These are phyloP conservation scores for Actenoides hombroni DNA, from an alignment of 2,113 vertebrate species.

Conservation along the genomic window DNA sequence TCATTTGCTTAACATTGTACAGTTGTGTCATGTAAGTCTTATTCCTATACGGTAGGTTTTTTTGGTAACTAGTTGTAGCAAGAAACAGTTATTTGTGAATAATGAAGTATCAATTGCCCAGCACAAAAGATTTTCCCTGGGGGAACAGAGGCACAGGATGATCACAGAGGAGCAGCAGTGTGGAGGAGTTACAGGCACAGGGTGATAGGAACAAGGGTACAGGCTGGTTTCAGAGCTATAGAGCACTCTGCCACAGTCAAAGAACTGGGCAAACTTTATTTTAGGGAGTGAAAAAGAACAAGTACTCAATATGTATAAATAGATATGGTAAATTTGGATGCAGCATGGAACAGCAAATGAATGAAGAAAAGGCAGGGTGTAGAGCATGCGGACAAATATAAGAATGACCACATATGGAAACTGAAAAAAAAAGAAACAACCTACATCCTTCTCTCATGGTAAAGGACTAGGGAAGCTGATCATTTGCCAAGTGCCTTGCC, in stretches of 20 bases:
- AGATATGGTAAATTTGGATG: neutral
- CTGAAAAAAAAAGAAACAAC: neutral
- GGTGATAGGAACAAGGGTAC: neutral
- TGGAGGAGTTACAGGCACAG: neutral
- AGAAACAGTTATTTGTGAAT: neutral
- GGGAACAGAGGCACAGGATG: neutral
- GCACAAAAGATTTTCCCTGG: neutral
- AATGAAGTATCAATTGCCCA: neutral
- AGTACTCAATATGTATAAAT: rapidly evolving
- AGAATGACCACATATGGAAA: neutral
- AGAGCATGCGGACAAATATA: rapidly evolving
- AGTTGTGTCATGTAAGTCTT: neutral
- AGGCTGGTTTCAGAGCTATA: neutral
- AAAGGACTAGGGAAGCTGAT: neutral
- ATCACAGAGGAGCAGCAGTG: neutral
- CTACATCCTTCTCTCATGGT: neutral
- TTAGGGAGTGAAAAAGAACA: neutral
- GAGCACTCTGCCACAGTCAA: neutral
- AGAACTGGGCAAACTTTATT: neutral
- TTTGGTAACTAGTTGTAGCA: neutral
- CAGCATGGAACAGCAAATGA: neutral
- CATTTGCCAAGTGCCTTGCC: neutral
- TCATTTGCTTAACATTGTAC: neutral
- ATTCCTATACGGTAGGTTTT: neutral
- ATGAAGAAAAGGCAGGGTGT: neutral